Evolutionary conservation across 2,797 vertebrate species (phyloP), one percentile per base, ranked within the genome.

Genomic region (Falco biarmicus): DNA sequence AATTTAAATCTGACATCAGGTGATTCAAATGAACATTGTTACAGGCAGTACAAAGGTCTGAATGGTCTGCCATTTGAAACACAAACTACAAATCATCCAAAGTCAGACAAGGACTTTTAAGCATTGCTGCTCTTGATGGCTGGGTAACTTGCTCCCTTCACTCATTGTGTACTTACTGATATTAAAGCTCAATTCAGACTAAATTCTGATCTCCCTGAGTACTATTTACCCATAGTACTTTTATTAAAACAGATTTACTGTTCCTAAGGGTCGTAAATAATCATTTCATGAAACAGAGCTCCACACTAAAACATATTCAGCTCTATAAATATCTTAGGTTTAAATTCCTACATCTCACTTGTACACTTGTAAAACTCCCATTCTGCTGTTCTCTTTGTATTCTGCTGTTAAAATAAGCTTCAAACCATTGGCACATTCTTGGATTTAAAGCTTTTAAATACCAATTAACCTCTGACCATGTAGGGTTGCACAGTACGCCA

Each of bases 371-470:
- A 89, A 88, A 71, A 34, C 15, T 50, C 14, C 41, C 4, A 53
- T 91, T 91, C 53, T 87, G 21, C 24, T 34, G 7, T 77, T 65
- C 37, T 65, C 13, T 90, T 90, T 90, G 34, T 71, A 28, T 51
- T 81, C 25, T 82, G 48, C 54, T 60, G 16, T 78, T 89, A 64
- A 89, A 89, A 70, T 76, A 84, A 57, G 22, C 47, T 91, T 82
- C 29, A 81, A 74, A 84, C 29, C 17, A 68, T 65, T 91, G 51
- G 34, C 64, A 86, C 18, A 6, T 79, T 95, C 37, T 84, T 75
- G 29, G 53, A 94, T 88, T 76, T 88, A 79, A 81, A 91, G 51
- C 15, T 75, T 87, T 92, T 90, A 95, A 94, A 87, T 70, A 89
- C 13, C 71, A 95, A 73, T 92, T 94, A 90, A 53, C 63, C 84